Base-by-base conservation (phyloP, 2,888 invertebrate species). In the Drosophila merina region DNA sequence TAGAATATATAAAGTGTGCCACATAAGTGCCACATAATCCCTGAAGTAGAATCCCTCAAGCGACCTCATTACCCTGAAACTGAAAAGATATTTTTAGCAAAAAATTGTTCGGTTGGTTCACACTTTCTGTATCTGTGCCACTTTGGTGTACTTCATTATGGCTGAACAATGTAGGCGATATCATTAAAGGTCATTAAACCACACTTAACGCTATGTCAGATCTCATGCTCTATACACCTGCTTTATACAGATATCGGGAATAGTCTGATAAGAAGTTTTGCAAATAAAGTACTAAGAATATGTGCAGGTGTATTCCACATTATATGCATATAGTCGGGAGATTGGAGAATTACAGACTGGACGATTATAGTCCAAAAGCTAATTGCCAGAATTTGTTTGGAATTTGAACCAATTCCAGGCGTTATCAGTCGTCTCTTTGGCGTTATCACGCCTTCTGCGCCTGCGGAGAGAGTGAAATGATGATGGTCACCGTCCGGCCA, bases 401-500 rank as follows among this genome's bases (percentile, higher is more conserved):
- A 62, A 62, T 62, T 62, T 62, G 60, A 40, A 42, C 64, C 31
- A 48, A 9, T 26, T 31, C 25, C 8, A 30, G 9, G 8, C 49
- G 31, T 62, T 64, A 62, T 62, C 60, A 63, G 64, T 20, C 20
- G 26, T 6, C 38, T 45, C 58, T 58, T 57, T 25, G 42, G 10
- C 26, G 25, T 42, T 62, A 64, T 64, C 60, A 62, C 60, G 60
- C 49, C 40, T 30, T 31, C 66, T 55, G 66, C 10, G 60, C 49
- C 60, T 62, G 60, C 26, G 26, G 30, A 63, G 64, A 64, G 26
- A 31, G 40, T 30, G 48, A 6, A 12, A 9, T n/a, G 54, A 25
- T 25, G 25, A 36, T 30, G 36, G 60, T 3, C 64, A 31, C 64
- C 47, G 64, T 40, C 12, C 49, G 60, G 1, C 12, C 59, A 25